Percentiles rank a stretch among this genome's conserved stretches.
Conservation (phyloP, 2,797 vertebrate genomes). For the Pseudochirops cupreus region DNA sequence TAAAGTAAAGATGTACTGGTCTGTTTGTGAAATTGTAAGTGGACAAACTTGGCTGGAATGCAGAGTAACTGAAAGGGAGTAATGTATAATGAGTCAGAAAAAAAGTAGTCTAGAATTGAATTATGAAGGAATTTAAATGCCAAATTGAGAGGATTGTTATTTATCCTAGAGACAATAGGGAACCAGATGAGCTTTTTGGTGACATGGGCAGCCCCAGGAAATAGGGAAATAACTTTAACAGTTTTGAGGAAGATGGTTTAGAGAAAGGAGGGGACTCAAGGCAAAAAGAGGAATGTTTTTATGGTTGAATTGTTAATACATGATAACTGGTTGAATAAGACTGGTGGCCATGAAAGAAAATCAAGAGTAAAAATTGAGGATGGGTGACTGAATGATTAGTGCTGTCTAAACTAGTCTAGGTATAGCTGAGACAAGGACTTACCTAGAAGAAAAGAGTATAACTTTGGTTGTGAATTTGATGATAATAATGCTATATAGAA, state of each 20-base stretch:
- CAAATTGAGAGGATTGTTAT: background rate
- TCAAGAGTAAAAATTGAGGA: background rate
- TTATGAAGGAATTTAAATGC: background rate
- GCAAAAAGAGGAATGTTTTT: background rate
- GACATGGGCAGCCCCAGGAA: background rate
- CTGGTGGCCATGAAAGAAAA: background rate
- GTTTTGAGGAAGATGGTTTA: background rate
- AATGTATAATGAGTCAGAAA: background rate
- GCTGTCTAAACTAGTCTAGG: background rate
- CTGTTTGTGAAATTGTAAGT: background rate
- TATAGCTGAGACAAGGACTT: background rate
- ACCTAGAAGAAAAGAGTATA: background rate
- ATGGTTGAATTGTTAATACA: background rate
- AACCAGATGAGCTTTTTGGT: background rate
- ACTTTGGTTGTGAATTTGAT: background rate
- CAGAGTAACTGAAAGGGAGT: background rate
- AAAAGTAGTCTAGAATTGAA: background rate
- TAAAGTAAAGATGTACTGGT: background rate
- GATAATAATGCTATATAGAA: background rate
- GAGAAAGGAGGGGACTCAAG: background rate
- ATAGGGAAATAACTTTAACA: background rate
- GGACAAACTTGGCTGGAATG: background rate
- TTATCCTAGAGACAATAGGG: background rate
- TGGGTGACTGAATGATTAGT: background rate
- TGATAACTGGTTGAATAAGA: background rate